Percentiles rank a stretch among this genome's conserved stretches.
phyloP scores from a whole-genome alignment of 2,113 vertebrate genomes.

The Natator depressus region DNA sequence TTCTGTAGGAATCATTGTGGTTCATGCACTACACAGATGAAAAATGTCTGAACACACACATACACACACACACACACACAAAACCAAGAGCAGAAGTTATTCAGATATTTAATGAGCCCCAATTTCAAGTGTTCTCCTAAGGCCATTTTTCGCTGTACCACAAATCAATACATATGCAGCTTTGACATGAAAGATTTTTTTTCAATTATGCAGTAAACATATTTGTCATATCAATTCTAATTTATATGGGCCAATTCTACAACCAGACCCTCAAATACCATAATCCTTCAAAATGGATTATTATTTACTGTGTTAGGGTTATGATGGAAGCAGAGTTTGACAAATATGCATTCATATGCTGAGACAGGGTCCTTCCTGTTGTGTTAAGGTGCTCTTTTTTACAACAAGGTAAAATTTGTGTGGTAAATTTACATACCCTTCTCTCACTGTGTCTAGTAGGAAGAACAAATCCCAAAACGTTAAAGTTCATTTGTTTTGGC shows the following conservation, averaged over 20 bases:
- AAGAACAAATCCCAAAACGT: slow-evolving; percentile 2
- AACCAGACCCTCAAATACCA: neutral
- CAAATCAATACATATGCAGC: neutral
- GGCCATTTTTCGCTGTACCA: neutral
- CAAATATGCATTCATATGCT: slow-evolving; percentile 15
- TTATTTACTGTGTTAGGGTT: neutral
- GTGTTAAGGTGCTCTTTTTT: neutral
- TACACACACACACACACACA: neutral
- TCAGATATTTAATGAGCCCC: neutral
- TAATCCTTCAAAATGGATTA: neutral
- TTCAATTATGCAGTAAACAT: neutral
- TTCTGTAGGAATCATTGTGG: neutral
- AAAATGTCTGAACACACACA: neutral
- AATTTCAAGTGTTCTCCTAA: neutral
- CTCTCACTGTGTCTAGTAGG: neutral
- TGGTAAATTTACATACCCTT: slow-evolving; percentile 8
- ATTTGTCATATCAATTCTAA: neutral
- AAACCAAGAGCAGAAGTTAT: neutral
- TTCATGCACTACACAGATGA: neutral
- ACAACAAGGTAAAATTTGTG: neutral
- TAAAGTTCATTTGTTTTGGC: neutral
- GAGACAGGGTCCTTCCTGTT: slow-evolving; percentile 10
- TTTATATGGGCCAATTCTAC: neutral
- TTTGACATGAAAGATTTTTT: neutral
- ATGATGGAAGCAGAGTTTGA: neutral